Conservation (phyloP, 1,140 invertebrate genomes). For the Lepidurus couesii region DNA sequence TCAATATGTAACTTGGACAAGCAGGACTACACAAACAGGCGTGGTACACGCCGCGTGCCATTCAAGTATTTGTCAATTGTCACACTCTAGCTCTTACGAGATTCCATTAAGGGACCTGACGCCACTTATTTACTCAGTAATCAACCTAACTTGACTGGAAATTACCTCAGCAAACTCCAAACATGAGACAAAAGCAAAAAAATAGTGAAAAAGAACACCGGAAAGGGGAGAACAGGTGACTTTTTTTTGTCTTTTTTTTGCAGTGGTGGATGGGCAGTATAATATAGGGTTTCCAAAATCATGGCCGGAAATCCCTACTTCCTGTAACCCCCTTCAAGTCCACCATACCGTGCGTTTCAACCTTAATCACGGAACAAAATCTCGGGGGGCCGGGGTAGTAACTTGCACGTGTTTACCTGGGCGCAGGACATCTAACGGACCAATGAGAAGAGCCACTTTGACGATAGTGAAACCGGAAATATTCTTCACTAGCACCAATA, state of each 20-base stretch:
- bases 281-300: conserved; percentile 19
- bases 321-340: conserved; percentile 17
- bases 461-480: conserved; percentile 1
- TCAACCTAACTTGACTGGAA: background rate
- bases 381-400: background rate
- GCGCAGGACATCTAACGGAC: conserved; percentile 14
- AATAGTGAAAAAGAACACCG: background rate
- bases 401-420: conserved; percentile 7
- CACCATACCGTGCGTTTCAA: conserved; percentile 6
- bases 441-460: conserved; percentile 17
- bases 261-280: background rate
- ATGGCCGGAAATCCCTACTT: conserved; percentile 9
- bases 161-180: background rate
- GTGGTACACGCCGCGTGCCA: conserved; percentile 1
- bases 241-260: background rate
- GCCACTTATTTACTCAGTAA: background rate
- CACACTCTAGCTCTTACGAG: background rate
- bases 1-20: conserved; percentile 16
- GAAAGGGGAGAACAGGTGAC: conserved; percentile 12
- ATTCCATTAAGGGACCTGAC: background rate
- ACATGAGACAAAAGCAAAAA: background rate
- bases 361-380: background rate
- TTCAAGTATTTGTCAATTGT: conserved; percentile 9
- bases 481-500: background rate
- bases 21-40: background rate